Evolutionary conservation across 2,797 vertebrate genomes (phyloP).

Genomic region (Periparus ater): DNA sequence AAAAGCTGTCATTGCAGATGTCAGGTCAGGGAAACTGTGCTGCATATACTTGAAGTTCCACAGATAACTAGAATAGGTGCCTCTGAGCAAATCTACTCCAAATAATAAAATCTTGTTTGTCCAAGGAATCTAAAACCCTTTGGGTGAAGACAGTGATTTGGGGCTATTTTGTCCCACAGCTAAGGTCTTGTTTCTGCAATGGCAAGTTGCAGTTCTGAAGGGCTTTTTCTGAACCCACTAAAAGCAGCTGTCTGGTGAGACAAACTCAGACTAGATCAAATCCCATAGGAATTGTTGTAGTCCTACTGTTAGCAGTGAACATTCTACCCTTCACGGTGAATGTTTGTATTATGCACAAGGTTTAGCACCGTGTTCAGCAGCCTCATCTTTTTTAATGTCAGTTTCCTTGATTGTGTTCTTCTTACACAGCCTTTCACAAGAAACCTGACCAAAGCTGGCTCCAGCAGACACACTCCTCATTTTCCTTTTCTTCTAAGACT

Average conservation of each 20-base stretch:
- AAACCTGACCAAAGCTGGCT: not conserved
- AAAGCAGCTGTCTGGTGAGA: not conserved
- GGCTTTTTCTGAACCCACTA: not conserved
- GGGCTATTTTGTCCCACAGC: not conserved
- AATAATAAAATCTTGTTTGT: not conserved
- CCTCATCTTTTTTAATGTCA: not conserved
- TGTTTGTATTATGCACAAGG: not conserved
- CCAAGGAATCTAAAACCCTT: not conserved
- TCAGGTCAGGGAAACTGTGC: not conserved
- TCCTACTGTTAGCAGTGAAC: not conserved
- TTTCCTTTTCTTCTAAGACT: not conserved
- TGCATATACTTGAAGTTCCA: not conserved
- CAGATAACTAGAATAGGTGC: not conserved
- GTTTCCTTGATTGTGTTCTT: not conserved
- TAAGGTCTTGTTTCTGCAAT: not conserved
- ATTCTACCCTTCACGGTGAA: not conserved
- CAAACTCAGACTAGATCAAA: not conserved
- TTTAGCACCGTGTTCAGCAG: not conserved
- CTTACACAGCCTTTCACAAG: not conserved
- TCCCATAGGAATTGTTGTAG: not conserved
- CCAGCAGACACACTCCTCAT: not conserved
- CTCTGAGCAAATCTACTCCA: not conserved
- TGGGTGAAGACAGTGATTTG: not conserved
- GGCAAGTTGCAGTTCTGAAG: not conserved
- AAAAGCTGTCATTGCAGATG: not conserved